phyloP scores from a whole-genome alignment of 2,797 vertebrate species.

The Echiichthys vipera region DNA sequence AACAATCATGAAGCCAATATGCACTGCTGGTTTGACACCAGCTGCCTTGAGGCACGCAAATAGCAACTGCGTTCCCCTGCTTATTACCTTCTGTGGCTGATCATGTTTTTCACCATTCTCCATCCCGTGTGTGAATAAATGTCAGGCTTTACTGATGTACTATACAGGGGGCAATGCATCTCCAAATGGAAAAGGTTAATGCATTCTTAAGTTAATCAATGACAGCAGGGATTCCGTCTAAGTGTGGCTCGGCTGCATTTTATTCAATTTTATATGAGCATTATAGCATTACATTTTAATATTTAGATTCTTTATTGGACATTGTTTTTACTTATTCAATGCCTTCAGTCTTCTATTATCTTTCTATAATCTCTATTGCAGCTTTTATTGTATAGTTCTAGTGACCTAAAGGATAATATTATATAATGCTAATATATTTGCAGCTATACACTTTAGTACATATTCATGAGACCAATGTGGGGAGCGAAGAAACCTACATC shows the following conservation, averaged over 20 bases:
- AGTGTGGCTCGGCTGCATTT: slow-evolving; percentile 9
- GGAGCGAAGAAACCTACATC: slow-evolving; percentile 31
- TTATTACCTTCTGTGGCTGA: slow-evolving; percentile 34
- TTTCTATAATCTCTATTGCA: not conserved
- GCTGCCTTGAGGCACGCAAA: slow-evolving; percentile 33
- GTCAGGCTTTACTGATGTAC: slow-evolving; percentile 66
- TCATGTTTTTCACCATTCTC: slow-evolving; percentile 14
- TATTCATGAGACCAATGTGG: slow-evolving; percentile 65
- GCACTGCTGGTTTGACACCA: slow-evolving; percentile 47
- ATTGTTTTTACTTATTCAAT: slow-evolving; percentile 5
- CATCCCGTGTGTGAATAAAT: slow-evolving; percentile 65
- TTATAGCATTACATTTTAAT: slow-evolving; percentile 8
- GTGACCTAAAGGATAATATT: slow-evolving; percentile 19
- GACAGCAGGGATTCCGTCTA: slow-evolving; percentile 41
- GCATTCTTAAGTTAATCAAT: slow-evolving; percentile 66
- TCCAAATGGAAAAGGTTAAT: slow-evolving; percentile 78
- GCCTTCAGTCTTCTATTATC: not conserved
- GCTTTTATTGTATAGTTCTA: slow-evolving; percentile 2
- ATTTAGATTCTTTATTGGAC: slow-evolving; percentile 11
- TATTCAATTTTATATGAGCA: slow-evolving; percentile 33
- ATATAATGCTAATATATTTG: slow-evolving; percentile 50
- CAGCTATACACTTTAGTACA: slow-evolving; percentile 45
- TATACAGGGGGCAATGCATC: slow-evolving; percentile 55
- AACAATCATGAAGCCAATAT: slow-evolving; percentile 31
- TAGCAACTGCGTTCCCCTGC: slow-evolving; percentile 21